Conservation (phyloP, 2,797 vertebrate species). For the Tamandua tetradactyla region DNA sequence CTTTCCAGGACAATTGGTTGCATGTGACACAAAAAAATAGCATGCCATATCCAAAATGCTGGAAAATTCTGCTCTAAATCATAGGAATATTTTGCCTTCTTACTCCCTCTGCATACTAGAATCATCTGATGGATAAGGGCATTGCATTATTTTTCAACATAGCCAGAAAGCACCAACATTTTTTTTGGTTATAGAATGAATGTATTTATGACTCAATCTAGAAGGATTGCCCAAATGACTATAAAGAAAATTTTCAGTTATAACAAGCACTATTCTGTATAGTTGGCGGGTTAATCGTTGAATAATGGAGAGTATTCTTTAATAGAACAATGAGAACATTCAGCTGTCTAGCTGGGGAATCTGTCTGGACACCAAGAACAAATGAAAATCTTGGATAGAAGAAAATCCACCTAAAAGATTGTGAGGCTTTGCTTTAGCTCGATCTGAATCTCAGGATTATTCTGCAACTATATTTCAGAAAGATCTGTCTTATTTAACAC, state of each 20-base stretch:
- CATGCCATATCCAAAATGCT: not conserved
- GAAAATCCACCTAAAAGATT: conserved; percentile 32
- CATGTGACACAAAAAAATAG: not conserved
- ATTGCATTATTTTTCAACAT: not conserved
- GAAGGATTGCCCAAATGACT: not conserved
- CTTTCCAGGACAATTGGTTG: not conserved
- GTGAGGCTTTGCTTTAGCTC: not conserved
- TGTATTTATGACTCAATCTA: conserved; percentile 7
- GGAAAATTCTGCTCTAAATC: conserved; percentile 18
- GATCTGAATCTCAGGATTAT: not conserved
- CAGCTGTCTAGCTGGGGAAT: not conserved
- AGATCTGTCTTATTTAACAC: not conserved
- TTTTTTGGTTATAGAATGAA: conserved; percentile 10
- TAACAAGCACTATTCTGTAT: not conserved
- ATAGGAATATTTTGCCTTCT: not conserved
- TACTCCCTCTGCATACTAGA: not conserved
- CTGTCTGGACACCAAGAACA: conserved; percentile 50
- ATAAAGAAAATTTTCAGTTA: not conserved
- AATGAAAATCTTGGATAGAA: conserved; percentile 49
- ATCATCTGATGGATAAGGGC: not conserved
- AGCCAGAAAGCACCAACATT: not conserved
- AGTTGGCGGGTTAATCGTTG: not conserved
- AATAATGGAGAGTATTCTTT: conserved; percentile 2
- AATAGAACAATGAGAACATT: conserved; percentile 54
- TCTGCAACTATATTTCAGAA: conserved; percentile 49